Evolutionary conservation across 2,888 invertebrate genomes (phyloP).

Genomic region (Bombylius major): DNA sequence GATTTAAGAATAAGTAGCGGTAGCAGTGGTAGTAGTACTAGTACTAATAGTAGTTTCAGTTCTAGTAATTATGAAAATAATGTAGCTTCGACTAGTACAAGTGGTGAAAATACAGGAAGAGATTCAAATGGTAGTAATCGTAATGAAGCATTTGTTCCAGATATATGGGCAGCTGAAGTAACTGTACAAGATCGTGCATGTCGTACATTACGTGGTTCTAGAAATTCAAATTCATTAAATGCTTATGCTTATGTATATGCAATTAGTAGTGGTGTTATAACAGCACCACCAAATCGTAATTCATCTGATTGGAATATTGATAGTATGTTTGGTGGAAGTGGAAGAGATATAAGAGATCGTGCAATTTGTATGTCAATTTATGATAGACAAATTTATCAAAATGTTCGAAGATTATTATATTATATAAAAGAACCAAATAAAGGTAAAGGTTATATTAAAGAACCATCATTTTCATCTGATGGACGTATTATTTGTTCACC

Average conservation of each 20-base stretch:
- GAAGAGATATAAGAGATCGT: background rate
- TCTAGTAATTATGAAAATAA: conserved; percentile 11
- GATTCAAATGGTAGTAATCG: conserved; percentile 7
- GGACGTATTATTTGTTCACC: conserved; percentile 86
- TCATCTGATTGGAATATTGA: conserved; percentile 1
- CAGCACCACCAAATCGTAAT: conserved; percentile 11
- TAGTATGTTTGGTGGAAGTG: background rate
- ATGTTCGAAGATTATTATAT: conserved; percentile 66
- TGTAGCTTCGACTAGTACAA: background rate
- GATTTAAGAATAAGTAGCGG: background rate
- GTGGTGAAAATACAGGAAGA: background rate
- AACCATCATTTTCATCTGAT: conserved; percentile 79
- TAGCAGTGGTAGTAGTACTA: background rate
- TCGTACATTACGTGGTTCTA: conserved; percentile 25
- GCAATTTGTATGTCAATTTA: conserved; percentile 1
- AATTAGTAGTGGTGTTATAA: conserved; percentile 33
- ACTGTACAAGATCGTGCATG: conserved; percentile 32
- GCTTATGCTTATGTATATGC: conserved; percentile 36
- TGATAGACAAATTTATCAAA: conserved; percentile 32
- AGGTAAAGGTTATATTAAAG: conserved; percentile 86
- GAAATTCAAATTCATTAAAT: conserved; percentile 24
- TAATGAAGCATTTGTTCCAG: conserved; percentile 28
- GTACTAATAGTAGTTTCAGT: conserved; percentile 6
- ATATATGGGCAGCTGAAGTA: conserved; percentile 37
- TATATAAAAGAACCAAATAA: conserved; percentile 77